Evolutionary conservation across 2,888 invertebrate species (phyloP), one percentile per base, ranked within the genome.

Genomic region (Lasioglossum vierecki): DNA sequence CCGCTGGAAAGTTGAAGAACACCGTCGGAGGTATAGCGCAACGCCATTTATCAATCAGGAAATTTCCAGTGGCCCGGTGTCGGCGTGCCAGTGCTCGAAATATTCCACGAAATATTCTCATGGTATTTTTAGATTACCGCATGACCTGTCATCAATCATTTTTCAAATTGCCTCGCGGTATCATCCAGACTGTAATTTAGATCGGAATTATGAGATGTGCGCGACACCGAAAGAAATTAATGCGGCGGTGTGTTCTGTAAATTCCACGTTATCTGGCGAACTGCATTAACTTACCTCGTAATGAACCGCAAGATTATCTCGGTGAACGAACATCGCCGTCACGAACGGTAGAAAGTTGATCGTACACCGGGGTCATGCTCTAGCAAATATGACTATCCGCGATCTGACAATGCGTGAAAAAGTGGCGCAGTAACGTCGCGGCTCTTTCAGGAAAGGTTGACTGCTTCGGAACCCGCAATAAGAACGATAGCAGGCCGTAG

Each of bases 381-480:
- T 26, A 18, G 72, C 30, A 66, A 77, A 72, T 71, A 15, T 41
- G 57, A 26, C n/a, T 39, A n/a, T 57, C 53, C 11, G 26, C 18
- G 66, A 49, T 76, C 44, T 8, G 15, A 18, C 15, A 30, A 49
- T 30, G 18, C 26, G 26, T 11, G 57, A 73, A 57, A 41, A 60
- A 81, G 18, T 49, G 53, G 30, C 41, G 44, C 53, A 26, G 30
- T 18, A 18, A 41, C 46, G 53, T 73, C 30, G 35, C 66, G 22
- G 15, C 13, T n/a, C 46, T 44, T 79, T 75, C 74, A 35, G 39
- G 9, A 30, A 13, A 35, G 49, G n/a, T 53, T 30, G 73, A 22
- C 8, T 18, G 30, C 15, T 60, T 49, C n/a, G 13, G 74, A 74
- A 71, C 73, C 30, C n/a, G 79, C 49, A 63, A 63, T 76, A n/a